phyloP scores from a whole-genome alignment of 2,888 invertebrate genomes.

The Acanthosoma haemorrhoidale region DNA sequence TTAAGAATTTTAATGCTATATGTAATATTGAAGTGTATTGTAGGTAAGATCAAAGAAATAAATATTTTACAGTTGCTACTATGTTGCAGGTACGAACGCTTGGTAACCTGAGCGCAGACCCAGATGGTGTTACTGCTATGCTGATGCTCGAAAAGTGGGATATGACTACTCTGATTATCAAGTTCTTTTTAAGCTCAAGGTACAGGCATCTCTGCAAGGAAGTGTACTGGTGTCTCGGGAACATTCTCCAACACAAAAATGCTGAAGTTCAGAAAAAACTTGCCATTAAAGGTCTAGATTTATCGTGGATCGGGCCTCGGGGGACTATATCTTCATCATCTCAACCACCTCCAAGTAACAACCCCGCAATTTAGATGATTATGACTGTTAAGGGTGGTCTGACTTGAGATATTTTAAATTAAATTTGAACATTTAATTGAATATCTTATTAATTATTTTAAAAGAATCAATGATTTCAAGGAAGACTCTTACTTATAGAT shows the following conservation, averaged over 20 bases:
- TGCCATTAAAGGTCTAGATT: neutral
- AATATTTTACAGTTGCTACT: neutral
- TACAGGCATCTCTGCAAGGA: constrained; percentile 26
- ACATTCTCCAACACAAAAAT: constrained; percentile 24
- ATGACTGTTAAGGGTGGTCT: no score
- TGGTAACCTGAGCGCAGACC: constrained; percentile 27
- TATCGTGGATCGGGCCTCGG: neutral
- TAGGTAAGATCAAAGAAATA: neutral
- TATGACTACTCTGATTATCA: neutral
- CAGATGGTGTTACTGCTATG: constrained; percentile 13
- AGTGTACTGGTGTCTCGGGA: constrained; percentile 28
- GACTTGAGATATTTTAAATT: no score
- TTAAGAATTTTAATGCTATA: no score
- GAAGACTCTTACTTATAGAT: no score
- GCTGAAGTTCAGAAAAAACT: neutral
- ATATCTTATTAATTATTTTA: no score
- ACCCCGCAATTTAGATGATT: no score
- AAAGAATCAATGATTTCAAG: no score
- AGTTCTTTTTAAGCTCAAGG: constrained; percentile 1
- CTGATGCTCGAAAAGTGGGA: constrained; percentile 16
- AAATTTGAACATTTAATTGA: no score
- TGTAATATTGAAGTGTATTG: no score
- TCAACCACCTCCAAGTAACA: no score
- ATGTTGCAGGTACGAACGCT: constrained; percentile 20
- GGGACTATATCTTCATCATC: no score